Base-by-base conservation (phyloP, 2,797 vertebrate species). In the Rhinogobio ventralis region DNA sequence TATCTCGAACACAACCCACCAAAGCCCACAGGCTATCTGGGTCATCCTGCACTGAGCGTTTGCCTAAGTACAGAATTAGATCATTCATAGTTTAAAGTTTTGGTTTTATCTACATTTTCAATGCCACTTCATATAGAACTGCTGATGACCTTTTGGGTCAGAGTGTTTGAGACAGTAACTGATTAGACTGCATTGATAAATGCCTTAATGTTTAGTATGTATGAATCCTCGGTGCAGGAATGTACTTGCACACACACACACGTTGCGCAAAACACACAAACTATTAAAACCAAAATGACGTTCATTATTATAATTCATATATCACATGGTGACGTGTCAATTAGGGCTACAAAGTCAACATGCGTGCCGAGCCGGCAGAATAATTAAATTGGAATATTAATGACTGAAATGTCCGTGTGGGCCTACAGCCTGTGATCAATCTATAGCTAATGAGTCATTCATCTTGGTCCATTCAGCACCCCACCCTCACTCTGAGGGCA, bases 301-400 rank as follows among this genome's bases (percentile, higher is more conserved):
- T 92, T 93, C 91, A 93, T 94, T 94, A 93, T 85, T 92, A 93
- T 93, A 93, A 92, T 93, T 93, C 93, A 93, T 94, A 92, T 89
- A 94, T 94, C 94, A 94, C 86, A 89, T 33, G 4, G 83, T 89
- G 91, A 91, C 89, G 87, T 91, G 92, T 91, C 92, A 93, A 94
- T 95, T 92, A 93, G 90, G 90, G 87, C 88, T 89, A 90, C 68
- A 78, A 90, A 92, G 92, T 94, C 94, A 93, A 94, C 93, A 93
- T 60, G 66, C 84, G 67, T 88, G 90, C 91, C 89, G 85, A 79
- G 86, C 79, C 49, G 85, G 82, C 87, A 89, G 85, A 94, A 95
- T 95, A 95, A 95, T 94, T 92, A 94, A 90, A 92, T 86, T 93
- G 92, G 93, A 94, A 94, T 94, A 94, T 95, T 93, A 94, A 95